Percentiles rank a stretch among this genome's conserved stretches.
Conservation (phyloP, 2,797 vertebrate species). For the Neosilurus mollespiculum region DNA sequence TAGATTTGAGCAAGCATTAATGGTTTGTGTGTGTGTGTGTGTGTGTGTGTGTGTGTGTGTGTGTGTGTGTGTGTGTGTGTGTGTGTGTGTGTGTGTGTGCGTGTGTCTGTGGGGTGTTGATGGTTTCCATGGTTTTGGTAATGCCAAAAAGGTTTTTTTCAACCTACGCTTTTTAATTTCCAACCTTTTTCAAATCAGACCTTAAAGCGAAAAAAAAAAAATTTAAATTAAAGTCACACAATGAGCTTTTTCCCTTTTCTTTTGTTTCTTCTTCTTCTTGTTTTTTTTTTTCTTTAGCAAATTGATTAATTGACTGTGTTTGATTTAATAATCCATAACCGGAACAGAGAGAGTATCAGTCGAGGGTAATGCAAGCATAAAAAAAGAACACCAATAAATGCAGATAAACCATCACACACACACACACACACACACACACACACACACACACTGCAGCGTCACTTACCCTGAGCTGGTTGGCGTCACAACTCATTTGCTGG, state of each 20-base stretch:
- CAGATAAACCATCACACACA: constrained; percentile 15
- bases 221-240: background rate
- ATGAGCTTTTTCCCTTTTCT: background rate
- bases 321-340: constrained; percentile 29
- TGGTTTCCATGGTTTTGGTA: background rate
- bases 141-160: background rate
- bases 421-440: constrained; percentile 30
- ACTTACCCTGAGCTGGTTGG: constrained; percentile 84
- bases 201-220: background rate
- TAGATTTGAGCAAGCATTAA: background rate
- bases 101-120: too few relatives aligned
- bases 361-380: constrained; percentile 20
- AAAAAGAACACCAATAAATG: constrained; percentile 26
- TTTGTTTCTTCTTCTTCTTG: background rate
- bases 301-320: constrained; percentile 20
- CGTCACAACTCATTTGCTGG: constrained; percentile 87
- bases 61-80: too few relatives aligned
- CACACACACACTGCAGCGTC: constrained; percentile 27
- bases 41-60: too few relatives aligned
- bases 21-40: too few relatives aligned
- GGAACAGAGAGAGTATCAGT: constrained; percentile 17
- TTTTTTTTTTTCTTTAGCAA: background rate
- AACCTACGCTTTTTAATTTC: background rate
- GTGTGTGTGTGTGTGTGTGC: too few relatives aligned
- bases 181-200: background rate